Evolutionary conservation across 35 echinoderm and acorn worm species (phyloP), one percentile per base, ranked within the genome.

Genomic region (Eucidaris tribuloides): DNA sequence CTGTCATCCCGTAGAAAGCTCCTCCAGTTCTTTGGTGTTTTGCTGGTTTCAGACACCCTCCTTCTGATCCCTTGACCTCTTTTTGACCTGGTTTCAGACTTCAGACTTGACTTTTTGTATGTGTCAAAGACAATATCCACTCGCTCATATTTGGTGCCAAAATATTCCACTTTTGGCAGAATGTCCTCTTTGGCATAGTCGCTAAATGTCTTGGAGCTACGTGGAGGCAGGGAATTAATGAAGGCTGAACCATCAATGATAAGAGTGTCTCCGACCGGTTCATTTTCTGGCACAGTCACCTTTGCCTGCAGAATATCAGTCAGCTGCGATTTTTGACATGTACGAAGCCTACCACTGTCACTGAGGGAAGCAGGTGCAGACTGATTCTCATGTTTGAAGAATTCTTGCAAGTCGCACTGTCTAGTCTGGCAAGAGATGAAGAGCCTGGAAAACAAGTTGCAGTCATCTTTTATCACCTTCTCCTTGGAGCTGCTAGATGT

Each of bases 211-310:
- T 80, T 80, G 25, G 42, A 54, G 11, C 7, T 80, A 19, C 46
- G 45, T 80, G 78, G 78, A 3, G 78, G 78, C 18, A 80, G 46
- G 45, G 78, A 7, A 18, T 80, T 80, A 1, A 80, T 29, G 13
- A 58, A 36, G 18, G 78, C 78, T 80, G 78, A 80, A 14, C 78
- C 78, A 80, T 80, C 78, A 56, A 80, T 80, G 1, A 80, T 54
- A 3, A 80, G 7, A 6, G 44, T 17, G 27, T 56, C 78, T 2
- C 13, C 48, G 44, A 2, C n/a, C 25, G 74, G 74, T 46, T 78
- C 42, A 22, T 15, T 78, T 34, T 46, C 74, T 78, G 74, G 42
- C 3, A 71, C 17, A 3, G 4, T 5, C 22, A 37, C 65, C 3
- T 5, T 22, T 3, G n/a, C 34, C 44, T 78, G 14, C 17, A 42